These are phyloP conservation scores for Hyposmocoma kahamanoa DNA, from an alignment of 1,140 invertebrate species.

Conservation along the genomic window DNA sequence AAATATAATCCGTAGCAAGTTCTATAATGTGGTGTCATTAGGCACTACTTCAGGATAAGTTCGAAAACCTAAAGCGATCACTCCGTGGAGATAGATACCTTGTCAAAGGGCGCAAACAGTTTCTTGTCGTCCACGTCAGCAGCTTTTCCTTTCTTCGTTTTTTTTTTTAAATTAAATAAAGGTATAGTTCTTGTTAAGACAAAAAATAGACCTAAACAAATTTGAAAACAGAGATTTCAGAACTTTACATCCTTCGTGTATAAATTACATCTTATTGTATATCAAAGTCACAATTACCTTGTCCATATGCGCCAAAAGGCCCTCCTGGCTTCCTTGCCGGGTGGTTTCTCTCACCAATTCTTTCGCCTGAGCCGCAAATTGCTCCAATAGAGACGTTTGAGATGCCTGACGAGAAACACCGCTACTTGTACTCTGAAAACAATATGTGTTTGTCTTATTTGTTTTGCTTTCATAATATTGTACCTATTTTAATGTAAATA, in stretches of 20 bases:
- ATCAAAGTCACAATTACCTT: conserved; percentile 84
- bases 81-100: conserved; percentile 74
- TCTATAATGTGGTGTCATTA: no score
- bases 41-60: no score
- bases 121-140: conserved; percentile 79
- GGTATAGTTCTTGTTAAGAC: no score
- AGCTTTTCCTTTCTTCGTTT: conserved; percentile 80
- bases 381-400: conserved; percentile 88
- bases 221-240: no score
- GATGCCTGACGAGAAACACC: conserved; percentile 82
- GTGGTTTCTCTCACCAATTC: conserved; percentile 89
- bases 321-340: conserved; percentile 91
- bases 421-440: conserved; percentile 46
- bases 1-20: no score
- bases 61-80: conserved; percentile 4
- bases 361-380: conserved; percentile 89
- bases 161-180: no score
- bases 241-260: no score
- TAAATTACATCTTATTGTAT: no score
- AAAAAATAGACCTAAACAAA: no score
- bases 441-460: no score
- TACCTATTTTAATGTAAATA: no score
- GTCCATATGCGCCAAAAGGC: conserved; percentile 91
- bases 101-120: conserved; percentile 83
- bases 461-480: no score